Evolutionary conservation across 1,140 invertebrate species (phyloP).

Genomic region (Cotesia vestalis): DNA sequence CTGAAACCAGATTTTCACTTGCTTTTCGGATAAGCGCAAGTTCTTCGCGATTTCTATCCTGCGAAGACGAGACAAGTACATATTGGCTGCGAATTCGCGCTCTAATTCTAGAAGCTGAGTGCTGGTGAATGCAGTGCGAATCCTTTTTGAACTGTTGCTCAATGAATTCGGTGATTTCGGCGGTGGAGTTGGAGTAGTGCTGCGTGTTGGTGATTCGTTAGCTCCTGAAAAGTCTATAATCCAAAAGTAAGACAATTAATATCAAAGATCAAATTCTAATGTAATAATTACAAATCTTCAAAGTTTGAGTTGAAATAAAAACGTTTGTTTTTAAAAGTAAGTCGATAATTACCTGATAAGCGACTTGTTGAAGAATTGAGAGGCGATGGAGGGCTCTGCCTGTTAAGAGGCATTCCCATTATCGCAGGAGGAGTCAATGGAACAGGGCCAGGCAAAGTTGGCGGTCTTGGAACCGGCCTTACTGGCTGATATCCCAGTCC

Average conservation of each 20-base stretch:
- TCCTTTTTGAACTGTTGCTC: conserved; percentile 77
- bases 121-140: conserved; percentile 92
- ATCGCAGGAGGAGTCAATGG: conserved; percentile 49
- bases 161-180: conserved; percentile 63
- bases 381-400: conserved; percentile 60
- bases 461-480: conserved; percentile 56
- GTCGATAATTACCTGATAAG: conserved; percentile 51
- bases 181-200: conserved; percentile 69
- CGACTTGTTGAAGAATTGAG: conserved; percentile 50
- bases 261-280: neutral
- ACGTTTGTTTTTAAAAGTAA: too few relatives aligned
- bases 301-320: neutral
- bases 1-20: conserved; percentile 96
- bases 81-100: conserved; percentile 89
- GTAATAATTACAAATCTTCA: conserved; percentile 7
- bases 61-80: conserved; percentile 87
- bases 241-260: neutral
- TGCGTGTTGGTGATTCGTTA: conserved; percentile 63
- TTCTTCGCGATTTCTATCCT: conserved; percentile 92
- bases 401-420: conserved; percentile 42
- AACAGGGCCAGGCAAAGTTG: conserved; percentile 44
- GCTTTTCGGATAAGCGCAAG: conserved; percentile 88
- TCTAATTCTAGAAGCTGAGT: conserved; percentile 91
- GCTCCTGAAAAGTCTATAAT: conserved; percentile 62
- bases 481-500: conserved; percentile 59